A percentile compares a stretch with the other conserved stretches of the same genome.
phyloP scores from a whole-genome alignment of 2,888 invertebrate genomes.

The Pardosa pseudoannulata region DNA sequence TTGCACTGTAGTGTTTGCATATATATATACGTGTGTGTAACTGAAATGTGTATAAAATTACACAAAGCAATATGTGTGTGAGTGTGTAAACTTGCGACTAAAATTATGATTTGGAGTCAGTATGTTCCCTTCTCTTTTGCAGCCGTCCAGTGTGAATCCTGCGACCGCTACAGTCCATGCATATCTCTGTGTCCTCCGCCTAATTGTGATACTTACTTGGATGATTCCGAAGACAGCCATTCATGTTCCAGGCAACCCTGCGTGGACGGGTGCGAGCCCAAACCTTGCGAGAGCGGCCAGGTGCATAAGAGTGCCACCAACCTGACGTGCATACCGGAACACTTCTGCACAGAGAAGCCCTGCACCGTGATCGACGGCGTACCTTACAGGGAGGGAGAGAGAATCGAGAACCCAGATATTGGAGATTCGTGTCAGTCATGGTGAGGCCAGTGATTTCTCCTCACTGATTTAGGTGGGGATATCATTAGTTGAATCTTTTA shows the following conservation, averaged over 20 bases:
- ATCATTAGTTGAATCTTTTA: too few species aligned
- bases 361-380: slow-evolving; percentile 84
- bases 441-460: too few species aligned
- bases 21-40: too few species aligned
- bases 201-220: slow-evolving; percentile 87
- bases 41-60: too few species aligned
- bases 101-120: too few species aligned
- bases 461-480: too few species aligned
- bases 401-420: slow-evolving; percentile 81
- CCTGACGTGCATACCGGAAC: slow-evolving; percentile 85
- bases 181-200: slow-evolving; percentile 88
- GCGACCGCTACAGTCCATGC: slow-evolving; percentile 88
- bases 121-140: too few species aligned
- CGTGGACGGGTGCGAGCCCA: slow-evolving; percentile 83
- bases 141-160: slow-evolving; percentile 94
- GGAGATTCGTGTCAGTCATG: slow-evolving; percentile 88
- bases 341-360: slow-evolving; percentile 82
- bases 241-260: slow-evolving; percentile 86
- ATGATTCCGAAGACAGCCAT: slow-evolving; percentile 81
- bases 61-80: too few species aligned
- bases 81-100: too few species aligned
- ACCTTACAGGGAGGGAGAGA: slow-evolving; percentile 87
- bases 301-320: slow-evolving; percentile 85
- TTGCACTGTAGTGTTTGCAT: too few species aligned
- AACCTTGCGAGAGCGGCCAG: slow-evolving; percentile 85